Evolutionary conservation across 2,113 vertebrate species (phyloP).

Genomic region (Pituophis catenifer): DNA sequence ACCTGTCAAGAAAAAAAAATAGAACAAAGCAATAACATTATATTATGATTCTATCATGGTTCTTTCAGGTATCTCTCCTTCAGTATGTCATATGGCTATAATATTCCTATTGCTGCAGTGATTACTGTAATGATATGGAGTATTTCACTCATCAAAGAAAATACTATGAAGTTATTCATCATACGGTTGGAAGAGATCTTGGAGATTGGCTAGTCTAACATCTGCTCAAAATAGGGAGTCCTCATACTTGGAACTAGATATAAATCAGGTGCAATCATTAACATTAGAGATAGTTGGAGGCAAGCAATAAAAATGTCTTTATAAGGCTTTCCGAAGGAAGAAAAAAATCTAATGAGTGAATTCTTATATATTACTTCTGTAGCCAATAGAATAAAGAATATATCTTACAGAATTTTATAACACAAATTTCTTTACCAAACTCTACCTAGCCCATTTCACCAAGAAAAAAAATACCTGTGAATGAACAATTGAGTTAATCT

Average conservation of each 20-base stretch:
- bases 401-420: not conserved
- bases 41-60: not conserved
- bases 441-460: not conserved
- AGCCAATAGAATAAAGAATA: not conserved
- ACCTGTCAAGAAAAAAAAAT: slow-evolving; percentile 69
- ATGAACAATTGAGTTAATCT: not conserved
- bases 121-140: not conserved
- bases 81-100: not conserved
- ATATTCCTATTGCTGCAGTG: not conserved
- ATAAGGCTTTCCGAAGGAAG: not conserved
- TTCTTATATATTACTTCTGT: not conserved
- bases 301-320: not conserved
- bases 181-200: not conserved
- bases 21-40: slow-evolving; percentile 17
- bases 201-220: not conserved
- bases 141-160: not conserved
- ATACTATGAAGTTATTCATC: not conserved
- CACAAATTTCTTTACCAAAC: not conserved
- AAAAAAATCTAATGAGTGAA: not conserved
- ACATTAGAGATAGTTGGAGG: no score
- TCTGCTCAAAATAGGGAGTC: not conserved
- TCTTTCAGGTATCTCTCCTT: not conserved
- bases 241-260: no score
- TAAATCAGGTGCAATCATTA: no score
- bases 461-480: not conserved